Evolutionary conservation across 2,888 invertebrate genomes (phyloP), one percentile per base, ranked within the genome.

Genomic region (Carpatolechia fugitivella): DNA sequence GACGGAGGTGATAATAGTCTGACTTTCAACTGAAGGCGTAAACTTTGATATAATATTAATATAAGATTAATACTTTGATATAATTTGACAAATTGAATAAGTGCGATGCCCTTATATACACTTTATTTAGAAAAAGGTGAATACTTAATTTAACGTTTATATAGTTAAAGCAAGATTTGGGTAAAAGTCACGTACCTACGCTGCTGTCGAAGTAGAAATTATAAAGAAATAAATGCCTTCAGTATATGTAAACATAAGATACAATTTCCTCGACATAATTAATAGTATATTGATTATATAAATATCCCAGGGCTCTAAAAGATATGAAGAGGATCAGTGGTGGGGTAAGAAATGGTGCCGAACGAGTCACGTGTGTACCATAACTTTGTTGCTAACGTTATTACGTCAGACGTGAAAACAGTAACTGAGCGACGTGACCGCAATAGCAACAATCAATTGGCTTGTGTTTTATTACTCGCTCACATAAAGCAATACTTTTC

Each of bases 341-440:
- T 58, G 57, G 58, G 60, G 65, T 66, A 75, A 73, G 74, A 69
- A 70, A 74, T 72, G 67, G 66, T 64, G 69, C 71, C 69, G 69
- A 73, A 78, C 79, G 69, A 70, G 82, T 83, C 88, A 88, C 87
- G 89, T 85, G 66, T 78, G 66, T 74, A 80, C 77, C 84, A 85
- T 88, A 88, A 88, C 83, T 89, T 86, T 81, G 81, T 82, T 81
- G 79, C 78, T 86, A 85, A 85, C 84, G 82, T 85, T 84, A 87
- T 88, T 87, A 88, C 85, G 79, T 86, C 80, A 85, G 85, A 83
- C 85, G 84, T 85, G 86, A 87, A 89, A 88, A 89, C 84, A 87
- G 86, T 86, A 85, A 89, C 86, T 82, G 84, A 78, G 79, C 80
- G 75, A 88, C 89, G 89, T 89, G 89, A 87, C 83, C 85, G 80